Conservation (phyloP, 1,140 invertebrate genomes). For the Parapsyche elsis region DNA sequence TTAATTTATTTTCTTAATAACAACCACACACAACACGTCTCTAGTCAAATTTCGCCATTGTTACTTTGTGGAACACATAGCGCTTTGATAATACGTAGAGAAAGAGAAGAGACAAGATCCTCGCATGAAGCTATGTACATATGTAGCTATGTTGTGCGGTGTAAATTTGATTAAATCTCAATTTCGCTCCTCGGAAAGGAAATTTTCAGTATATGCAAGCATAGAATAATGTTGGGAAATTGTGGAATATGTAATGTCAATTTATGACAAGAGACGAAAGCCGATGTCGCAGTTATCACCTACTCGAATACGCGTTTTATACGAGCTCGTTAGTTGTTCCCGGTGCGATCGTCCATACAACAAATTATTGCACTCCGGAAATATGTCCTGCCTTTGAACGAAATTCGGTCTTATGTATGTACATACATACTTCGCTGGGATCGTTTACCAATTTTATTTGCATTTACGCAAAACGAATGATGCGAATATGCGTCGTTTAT, state of each 20-base stretch:
- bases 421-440: no score
- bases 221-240: background rate
- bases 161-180: slow-evolving; percentile 40
- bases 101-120: background rate
- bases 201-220: background rate
- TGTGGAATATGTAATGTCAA: slow-evolving; percentile 21
- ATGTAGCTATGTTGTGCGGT: background rate
- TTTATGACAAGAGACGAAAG: slow-evolving; percentile 3
- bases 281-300: background rate
- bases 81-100: background rate
- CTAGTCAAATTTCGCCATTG: background rate
- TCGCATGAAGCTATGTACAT: background rate
- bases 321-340: background rate
- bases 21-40: background rate
- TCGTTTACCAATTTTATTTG: background rate
- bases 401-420: no score
- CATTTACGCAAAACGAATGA: background rate
- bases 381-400: no score
- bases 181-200: slow-evolving; percentile 15
- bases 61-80: background rate
- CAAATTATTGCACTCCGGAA: no score
- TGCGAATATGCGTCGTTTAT: background rate
- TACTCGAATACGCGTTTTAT: background rate
- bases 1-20: no score
- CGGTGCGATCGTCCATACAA: no score